Base-by-base conservation (phyloP, 1,140 invertebrate species). In the Teleopsis dalmanni region DNA sequence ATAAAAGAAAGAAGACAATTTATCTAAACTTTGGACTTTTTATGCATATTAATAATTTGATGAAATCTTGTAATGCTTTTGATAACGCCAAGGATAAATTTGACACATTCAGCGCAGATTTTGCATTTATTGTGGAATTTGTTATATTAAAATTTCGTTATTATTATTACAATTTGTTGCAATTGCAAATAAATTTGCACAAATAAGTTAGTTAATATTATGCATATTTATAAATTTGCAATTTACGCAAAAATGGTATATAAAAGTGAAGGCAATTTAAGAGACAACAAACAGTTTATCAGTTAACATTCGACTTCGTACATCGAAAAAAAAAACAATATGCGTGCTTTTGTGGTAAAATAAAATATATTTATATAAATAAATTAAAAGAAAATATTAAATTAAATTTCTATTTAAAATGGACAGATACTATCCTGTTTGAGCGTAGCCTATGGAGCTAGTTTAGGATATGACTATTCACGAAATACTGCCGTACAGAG, bases 401-500 rank as follows among this genome's bases (percentile, higher is more conserved):
- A 34, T 1, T 33, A 6, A 2, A 10, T 19, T 36, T 18, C n/a
- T 21, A 11, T 35, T 35, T 34, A 21, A 18, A 6, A 14, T 31
- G 22, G 44, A 2, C 14, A 66, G 64, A 56, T 66, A 48, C 47
- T 67, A 48, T 66, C 38, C 4, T 38, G 62, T 14, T 41, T 66
- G 36, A 59, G 63, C 51, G 64, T 60, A 26, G 50, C 63, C 54
- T 63, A 56, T 48, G 64, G 63, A 50, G 63, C 61, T 19, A 63
- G 62, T 29, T 51, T 66, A 21, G 64, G 64, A 45, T 67, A 67
- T 52, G 62, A 67, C 53, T 67, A 67, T 42, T 40, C 43, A 19
- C 34, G 38, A 23, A 59, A 59, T 50, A 58, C 58, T 16, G 59
- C 55, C 4, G 57, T 43, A 22, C 57, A 58, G 38, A 59, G 55